phyloP scores from a whole-genome alignment of 2,113 vertebrate genomes.

The Meles meles region DNA sequence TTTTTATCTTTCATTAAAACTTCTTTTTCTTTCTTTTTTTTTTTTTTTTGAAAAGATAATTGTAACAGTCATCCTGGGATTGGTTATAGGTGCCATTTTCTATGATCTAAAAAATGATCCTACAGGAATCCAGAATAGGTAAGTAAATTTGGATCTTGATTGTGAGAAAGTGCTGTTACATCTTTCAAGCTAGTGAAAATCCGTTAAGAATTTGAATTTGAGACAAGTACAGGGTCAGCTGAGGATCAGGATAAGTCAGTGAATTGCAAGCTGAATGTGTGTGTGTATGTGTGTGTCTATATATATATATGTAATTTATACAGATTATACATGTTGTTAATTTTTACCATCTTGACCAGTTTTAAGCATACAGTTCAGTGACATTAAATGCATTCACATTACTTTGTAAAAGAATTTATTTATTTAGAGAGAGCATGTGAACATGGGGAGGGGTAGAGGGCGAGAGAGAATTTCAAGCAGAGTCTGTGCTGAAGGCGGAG shows the following conservation, averaged over 20 bases:
- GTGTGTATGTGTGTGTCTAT: background rate
- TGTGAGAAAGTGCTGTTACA: background rate
- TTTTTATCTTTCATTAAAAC: constrained; percentile 20
- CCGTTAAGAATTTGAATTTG: background rate
- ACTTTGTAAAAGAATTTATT: background rate
- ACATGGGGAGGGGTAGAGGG: background rate
- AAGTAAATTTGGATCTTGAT: constrained; percentile 39
- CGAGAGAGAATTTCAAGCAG: background rate
- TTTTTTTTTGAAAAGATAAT: constrained; percentile 79
- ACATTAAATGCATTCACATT: background rate
- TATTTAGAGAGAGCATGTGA: no score
- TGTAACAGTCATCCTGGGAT: constrained; percentile 85
- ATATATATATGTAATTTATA: background rate
- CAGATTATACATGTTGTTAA: background rate
- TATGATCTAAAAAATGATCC: constrained; percentile 80
- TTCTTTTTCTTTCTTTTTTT: constrained; percentile 37
- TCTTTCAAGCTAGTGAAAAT: background rate
- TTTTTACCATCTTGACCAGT: background rate
- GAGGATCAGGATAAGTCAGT: background rate
- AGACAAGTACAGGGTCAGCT: background rate
- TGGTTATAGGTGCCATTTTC: constrained; percentile 91
- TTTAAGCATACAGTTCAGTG: background rate
- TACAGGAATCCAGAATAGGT: constrained; percentile 93
- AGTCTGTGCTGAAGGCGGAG: background rate
- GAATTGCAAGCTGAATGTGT: background rate